Percentiles rank a stretch among this genome's conserved stretches.
phyloP scores from a whole-genome alignment of 2,113 vertebrate genomes.

The Leptobrachium ailaonicum region DNA sequence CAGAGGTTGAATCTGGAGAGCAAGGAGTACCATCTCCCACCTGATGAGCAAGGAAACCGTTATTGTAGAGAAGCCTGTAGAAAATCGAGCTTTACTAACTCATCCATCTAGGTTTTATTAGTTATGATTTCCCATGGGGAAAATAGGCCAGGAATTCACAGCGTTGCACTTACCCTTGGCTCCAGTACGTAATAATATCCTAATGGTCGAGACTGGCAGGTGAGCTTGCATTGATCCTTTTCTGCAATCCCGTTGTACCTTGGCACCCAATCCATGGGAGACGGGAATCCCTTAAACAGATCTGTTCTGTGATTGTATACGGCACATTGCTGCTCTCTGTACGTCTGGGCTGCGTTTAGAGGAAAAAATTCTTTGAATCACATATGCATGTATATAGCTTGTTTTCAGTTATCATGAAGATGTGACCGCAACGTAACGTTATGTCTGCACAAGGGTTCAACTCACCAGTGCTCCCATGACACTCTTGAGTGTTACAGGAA shows the following conservation, averaged over 20 bases:
- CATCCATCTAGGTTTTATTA: not conserved
- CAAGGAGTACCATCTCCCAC: conserved; percentile 70
- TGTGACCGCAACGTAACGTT: too few species aligned
- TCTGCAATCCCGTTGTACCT: conserved; percentile 62
- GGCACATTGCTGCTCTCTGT: conserved; percentile 69
- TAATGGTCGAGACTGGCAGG: conserved; percentile 64
- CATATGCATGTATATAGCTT: not conserved
- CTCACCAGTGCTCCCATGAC: conserved; percentile 61
- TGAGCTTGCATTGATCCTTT: conserved; percentile 68
- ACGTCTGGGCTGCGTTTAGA: conserved; percentile 55
- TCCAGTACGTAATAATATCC: conserved; percentile 68
- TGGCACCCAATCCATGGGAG: conserved; percentile 67
- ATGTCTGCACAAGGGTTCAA: not conserved
- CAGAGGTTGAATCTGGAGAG: conserved; percentile 60
- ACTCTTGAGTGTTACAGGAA: conserved; percentile 64
- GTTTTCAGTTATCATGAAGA: too few species aligned
- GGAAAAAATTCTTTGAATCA: not conserved
- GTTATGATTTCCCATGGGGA: too few species aligned
- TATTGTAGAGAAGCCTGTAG: not conserved
- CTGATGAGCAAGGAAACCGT: conserved; percentile 44
- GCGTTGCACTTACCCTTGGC: conserved; percentile 57
- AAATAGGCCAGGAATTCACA: not conserved
- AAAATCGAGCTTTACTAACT: not conserved
- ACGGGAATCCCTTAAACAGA: conserved; percentile 61
- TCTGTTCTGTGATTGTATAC: conserved; percentile 64